These are phyloP conservation scores for Podabrus alpinus DNA, from an alignment of 2,888 invertebrate genomes.

Conservation along the genomic window DNA sequence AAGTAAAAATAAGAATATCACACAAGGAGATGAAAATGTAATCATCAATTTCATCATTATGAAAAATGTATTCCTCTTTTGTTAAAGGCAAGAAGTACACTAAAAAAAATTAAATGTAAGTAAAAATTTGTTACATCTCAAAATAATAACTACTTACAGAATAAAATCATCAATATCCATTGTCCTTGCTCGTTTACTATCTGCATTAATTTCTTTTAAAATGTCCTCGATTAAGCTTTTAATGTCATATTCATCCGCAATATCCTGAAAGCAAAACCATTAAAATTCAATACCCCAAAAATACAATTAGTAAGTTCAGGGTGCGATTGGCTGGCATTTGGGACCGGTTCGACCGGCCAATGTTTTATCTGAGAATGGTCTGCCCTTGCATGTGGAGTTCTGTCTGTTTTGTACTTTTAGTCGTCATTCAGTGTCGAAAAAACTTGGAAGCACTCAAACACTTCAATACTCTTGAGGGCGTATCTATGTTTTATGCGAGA, in stretches of 20 bases:
- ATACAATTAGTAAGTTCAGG: not conserved
- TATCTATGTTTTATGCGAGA: too few relatives aligned
- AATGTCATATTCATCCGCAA: constrained; percentile 80
- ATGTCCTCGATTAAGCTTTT: constrained; percentile 79
- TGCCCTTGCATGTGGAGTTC: too few relatives aligned
- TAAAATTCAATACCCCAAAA: not conserved
- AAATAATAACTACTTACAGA: constrained; percentile 55
- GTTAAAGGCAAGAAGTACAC: constrained; percentile 84
- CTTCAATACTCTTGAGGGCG: too few relatives aligned
- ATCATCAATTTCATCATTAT: constrained; percentile 48
- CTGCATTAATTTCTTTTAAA: constrained; percentile 69
- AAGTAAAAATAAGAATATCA: not conserved
- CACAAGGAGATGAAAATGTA: not conserved
- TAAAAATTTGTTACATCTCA: constrained; percentile 10
- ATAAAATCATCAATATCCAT: constrained; percentile 98
- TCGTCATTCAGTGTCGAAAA: too few relatives aligned
- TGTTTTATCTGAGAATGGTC: too few relatives aligned
- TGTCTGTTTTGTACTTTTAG: too few relatives aligned
- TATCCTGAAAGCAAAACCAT: constrained; percentile 60
- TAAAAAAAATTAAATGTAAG: constrained; percentile 39
- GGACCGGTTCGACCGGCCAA: too few relatives aligned
- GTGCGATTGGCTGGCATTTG: too few relatives aligned
- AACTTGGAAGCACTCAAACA: too few relatives aligned
- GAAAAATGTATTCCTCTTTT: constrained; percentile 92
- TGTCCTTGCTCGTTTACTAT: constrained; percentile 81